Base-by-base conservation (phyloP, 2,797 vertebrate genomes). In the Acridotheres tristis region DNA sequence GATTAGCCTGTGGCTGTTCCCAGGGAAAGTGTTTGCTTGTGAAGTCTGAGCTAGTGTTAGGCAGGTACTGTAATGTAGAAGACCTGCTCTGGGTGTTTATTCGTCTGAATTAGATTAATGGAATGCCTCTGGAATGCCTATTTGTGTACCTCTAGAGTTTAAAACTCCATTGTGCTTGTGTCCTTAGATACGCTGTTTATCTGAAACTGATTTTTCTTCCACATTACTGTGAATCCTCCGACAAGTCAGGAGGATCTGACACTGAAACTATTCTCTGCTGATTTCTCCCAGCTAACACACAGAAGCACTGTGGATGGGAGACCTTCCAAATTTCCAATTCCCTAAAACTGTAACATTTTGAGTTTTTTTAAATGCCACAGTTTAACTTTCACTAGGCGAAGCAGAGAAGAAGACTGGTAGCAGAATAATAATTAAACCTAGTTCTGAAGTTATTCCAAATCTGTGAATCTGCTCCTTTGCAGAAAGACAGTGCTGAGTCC, bases 1-100 rank as follows among this genome's bases (percentile, higher is more conserved):
- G 86, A 91, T 88, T 90, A 90, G 74, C 75, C 78, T 91, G 85
- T 87, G 71, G 90, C 91, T 96, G 74, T 77, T 94, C 89, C 65
- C 66, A 86, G 92, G 90, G 88, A 51, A 57, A 69, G 65, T 29
- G 3, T 53, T 96, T 9, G 9, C 80, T 62, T 78, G 63, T 19
- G 87, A 81, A 85, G 85, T 76, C 85, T 88, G 63, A 50, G 88
- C 61, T 61, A 36, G 74, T 40, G 73, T 85, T 81, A 84, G 68
- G 48, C 36, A 65, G 42, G 50, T 75, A 87, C 54, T 48, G 36
- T n/a, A 51, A 40, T 57, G 73, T 4, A 65, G 86, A 82, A 78
- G 80, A 88, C 27, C 68, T 27, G 42, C 40, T 73, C n/a, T 43
- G 48, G n/a, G 25, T 55, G 54, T 71, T 66, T 40, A 83, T 68